Conservation (phyloP, 2,797 vertebrate genomes). For the Melanotaenia boesemani region DNA sequence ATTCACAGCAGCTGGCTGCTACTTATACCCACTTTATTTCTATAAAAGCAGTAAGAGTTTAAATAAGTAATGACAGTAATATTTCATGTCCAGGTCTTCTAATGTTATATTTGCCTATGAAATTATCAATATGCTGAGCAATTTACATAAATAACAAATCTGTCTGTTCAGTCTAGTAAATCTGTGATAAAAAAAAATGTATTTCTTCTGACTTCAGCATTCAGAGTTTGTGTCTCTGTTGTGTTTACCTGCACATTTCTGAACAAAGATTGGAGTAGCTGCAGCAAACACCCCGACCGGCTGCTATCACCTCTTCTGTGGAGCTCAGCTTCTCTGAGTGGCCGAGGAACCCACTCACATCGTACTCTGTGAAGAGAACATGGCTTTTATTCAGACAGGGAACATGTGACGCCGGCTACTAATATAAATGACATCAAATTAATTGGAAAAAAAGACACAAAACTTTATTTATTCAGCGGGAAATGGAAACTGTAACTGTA, state of each 20-base stretch:
- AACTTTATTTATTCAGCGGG: no score
- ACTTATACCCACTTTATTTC: background rate
- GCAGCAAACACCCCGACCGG: conserved; percentile 83
- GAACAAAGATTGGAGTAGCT: conserved; percentile 83
- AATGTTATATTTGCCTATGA: background rate
- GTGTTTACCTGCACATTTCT: conserved; percentile 86
- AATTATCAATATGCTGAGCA: background rate
- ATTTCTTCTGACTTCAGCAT: background rate
- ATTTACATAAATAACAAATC: no score
- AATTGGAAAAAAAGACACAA: no score
- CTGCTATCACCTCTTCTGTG: conserved; percentile 83
- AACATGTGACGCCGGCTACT: background rate
- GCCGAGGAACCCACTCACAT: conserved; percentile 83
- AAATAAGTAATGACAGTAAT: background rate
- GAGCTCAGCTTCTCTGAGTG: conserved; percentile 80
- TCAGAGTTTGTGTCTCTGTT: background rate
- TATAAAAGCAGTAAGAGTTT: background rate
- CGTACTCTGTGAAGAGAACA: conserved; percentile 75
- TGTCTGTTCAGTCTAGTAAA: no score
- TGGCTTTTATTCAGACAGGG: background rate
- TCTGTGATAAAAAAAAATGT: background rate
- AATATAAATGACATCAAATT: background rate
- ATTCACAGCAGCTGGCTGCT: no score
- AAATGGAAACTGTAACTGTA: no score
- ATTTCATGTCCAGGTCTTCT: background rate